A percentile compares a stretch with the other conserved stretches of the same genome.
Conservation (phyloP, 2,888 invertebrate species). For the Stenichneumon culpator region DNA sequence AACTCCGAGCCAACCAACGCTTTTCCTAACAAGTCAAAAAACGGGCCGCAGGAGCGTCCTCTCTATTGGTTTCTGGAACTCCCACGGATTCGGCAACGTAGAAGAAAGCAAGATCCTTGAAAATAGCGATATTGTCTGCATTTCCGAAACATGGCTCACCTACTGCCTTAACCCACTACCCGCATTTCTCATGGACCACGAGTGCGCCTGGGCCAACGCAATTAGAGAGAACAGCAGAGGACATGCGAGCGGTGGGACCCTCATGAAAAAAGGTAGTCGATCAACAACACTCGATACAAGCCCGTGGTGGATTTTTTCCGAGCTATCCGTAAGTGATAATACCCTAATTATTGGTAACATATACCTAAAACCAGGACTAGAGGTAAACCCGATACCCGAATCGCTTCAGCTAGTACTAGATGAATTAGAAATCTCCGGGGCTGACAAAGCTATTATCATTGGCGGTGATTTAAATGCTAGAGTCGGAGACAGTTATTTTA, state of each 20-base stretch:
- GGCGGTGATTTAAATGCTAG: constrained; percentile 2
- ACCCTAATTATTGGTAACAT: neutral
- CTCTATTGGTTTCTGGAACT: neutral
- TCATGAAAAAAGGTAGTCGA: neutral
- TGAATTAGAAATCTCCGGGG: neutral
- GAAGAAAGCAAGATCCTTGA: neutral
- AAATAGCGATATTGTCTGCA: neutral
- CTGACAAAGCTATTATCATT: neutral
- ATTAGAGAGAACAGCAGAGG: neutral
- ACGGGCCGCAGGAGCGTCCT: neutral
- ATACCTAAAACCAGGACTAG: neutral
- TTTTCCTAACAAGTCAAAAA: neutral
- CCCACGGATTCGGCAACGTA: neutral
- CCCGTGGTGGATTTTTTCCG: neutral
- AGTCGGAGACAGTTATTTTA: neutral
- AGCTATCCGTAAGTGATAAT: neutral
- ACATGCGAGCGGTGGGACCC: neutral
- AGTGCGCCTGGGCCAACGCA: neutral
- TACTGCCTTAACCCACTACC: neutral
- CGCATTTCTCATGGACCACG: neutral
- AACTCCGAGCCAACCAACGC: neutral
- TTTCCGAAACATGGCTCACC: neutral
- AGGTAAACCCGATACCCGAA: neutral
- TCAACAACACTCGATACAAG: neutral
- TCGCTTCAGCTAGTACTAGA: neutral